Conservation (phyloP, 2,113 vertebrate species). For the Illadopsis cleaveri region DNA sequence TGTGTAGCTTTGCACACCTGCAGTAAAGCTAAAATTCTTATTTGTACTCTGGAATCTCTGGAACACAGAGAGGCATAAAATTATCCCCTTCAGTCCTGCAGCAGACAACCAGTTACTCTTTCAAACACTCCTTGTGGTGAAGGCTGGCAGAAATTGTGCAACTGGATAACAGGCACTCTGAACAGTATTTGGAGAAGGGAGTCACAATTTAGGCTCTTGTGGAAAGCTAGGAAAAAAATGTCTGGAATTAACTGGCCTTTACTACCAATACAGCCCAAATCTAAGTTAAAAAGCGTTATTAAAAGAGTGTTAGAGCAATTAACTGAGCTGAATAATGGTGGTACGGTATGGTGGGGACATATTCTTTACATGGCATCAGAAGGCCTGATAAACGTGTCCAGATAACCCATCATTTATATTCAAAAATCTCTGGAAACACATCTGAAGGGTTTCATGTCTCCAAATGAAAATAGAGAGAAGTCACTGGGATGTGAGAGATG, state of each 20-base stretch:
- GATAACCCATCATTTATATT: not conserved
- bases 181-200: not conserved
- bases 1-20: not conserved
- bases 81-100: not conserved
- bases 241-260: not conserved
- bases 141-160: not conserved
- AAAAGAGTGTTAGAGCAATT: not conserved
- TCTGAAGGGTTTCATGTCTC: not conserved
- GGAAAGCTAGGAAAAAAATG: not conserved
- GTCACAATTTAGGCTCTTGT: not conserved
- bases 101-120: not conserved
- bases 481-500: not conserved
- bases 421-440: not conserved
- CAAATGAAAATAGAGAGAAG: not conserved
- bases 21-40: not conserved
- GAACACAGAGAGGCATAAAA: not conserved
- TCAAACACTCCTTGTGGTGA: not conserved
- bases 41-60: not conserved
- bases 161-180: not conserved
- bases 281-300: not conserved
- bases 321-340: not conserved
- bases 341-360: accelerated
- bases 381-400: not conserved
- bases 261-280: not conserved
- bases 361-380: not conserved